Conservation (phyloP, 2,888 invertebrate genomes). For the Gonocerus acuteangulatus region DNA sequence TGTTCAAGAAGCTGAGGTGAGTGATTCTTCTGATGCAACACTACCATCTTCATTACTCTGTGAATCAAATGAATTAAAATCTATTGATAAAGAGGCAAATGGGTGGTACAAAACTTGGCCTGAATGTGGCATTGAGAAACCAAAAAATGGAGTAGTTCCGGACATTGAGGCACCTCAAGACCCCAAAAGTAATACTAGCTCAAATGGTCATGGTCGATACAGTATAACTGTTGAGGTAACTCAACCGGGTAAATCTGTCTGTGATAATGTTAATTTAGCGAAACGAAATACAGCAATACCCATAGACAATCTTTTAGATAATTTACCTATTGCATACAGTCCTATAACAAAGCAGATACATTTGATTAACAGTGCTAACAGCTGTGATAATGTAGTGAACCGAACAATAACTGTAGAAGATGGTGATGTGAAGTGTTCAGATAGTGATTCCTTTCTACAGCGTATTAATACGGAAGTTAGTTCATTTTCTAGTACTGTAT, state of each 20-base stretch:
- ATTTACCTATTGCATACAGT: constrained; percentile 66
- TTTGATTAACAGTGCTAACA: constrained; percentile 45
- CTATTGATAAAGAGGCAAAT: constrained; percentile 27
- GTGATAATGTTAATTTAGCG: constrained; percentile 13
- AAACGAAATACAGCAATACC: constrained; percentile 43
- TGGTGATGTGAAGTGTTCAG: constrained; percentile 1
- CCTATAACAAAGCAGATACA: constrained; percentile 66
- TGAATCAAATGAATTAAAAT: constrained; percentile 29
- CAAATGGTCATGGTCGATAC: constrained; percentile 28
- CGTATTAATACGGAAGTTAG: constrained; percentile 52
- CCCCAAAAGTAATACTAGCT: constrained; percentile 30
- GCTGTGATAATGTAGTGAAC: constrained; percentile 39
- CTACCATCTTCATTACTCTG: constrained; percentile 29
- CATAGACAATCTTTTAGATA: constrained; percentile 62
- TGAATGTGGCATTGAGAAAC: constrained; percentile 44
- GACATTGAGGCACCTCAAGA: constrained; percentile 4
- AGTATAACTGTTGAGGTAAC: background rate
- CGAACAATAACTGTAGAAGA: background rate
- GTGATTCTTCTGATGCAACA: background rate
- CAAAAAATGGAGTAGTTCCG: constrained; percentile 39
- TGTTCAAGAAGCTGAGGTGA: constrained; percentile 22
- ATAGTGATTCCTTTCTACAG: constrained; percentile 42
- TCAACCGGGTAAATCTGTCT: background rate
- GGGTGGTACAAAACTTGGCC: constrained; percentile 50
- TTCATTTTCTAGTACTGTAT: constrained; percentile 61